phyloP scores from a whole-genome alignment of 2,888 invertebrate species.

The Hirtodrosophila alboralis region DNA sequence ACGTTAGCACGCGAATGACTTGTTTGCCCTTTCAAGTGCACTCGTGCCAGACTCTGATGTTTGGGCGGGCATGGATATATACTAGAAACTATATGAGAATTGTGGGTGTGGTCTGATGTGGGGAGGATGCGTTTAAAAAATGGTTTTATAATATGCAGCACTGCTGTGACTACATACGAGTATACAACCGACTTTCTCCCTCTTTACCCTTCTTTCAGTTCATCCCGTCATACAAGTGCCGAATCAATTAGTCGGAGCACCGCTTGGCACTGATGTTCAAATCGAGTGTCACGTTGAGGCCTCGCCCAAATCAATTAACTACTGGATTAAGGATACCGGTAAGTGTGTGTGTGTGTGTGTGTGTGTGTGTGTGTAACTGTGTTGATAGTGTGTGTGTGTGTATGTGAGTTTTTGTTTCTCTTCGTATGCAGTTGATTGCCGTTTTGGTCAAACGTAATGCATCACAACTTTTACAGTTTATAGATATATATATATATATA shows the following conservation, averaged over 20 bases:
- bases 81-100: not conserved
- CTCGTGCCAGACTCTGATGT: not conserved
- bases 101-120: not conserved
- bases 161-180: slow-evolving; percentile 38
- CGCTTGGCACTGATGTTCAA: slow-evolving; percentile 92
- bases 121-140: slow-evolving; percentile 39
- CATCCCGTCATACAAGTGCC: slow-evolving; percentile 96
- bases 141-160: slow-evolving; percentile 50
- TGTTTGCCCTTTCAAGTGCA: no score
- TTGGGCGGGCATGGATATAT: no score
- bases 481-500: slow-evolving; percentile 58
- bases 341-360: slow-evolving; percentile 81
- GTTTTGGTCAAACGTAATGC: slow-evolving; percentile 37
- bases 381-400: slow-evolving; percentile 7
- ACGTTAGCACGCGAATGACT: no score
- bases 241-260: slow-evolving; percentile 95
- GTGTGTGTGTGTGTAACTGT: slow-evolving; percentile 1
- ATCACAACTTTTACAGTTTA: slow-evolving; percentile 75
- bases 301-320: slow-evolving; percentile 95
- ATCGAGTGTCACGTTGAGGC: slow-evolving; percentile 96
- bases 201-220: slow-evolving; percentile 86
- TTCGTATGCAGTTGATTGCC: slow-evolving; percentile 45
- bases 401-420: slow-evolving; percentile 1
- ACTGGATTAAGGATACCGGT: slow-evolving; percentile 95
- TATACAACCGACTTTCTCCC: slow-evolving; percentile 19